A percentile compares a stretch with the other conserved stretches of the same genome.
Evolutionary conservation across 2,113 vertebrate genomes (phyloP).

Genomic region (Sciurus niger): DNA sequence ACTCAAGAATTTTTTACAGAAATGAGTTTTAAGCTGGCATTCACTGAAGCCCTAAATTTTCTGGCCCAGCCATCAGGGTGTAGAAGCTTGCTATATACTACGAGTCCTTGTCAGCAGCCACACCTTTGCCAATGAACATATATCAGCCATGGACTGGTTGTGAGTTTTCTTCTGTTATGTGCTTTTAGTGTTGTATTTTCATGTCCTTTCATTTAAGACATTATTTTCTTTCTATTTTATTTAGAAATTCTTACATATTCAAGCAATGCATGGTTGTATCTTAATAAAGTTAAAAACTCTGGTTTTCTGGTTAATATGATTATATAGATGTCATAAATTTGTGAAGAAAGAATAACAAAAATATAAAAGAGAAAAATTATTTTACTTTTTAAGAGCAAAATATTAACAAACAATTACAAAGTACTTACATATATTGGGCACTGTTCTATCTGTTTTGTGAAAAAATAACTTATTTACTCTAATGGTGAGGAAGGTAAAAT

Average conservation of each 20-base stretch:
- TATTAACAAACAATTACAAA: conserved; percentile 18
- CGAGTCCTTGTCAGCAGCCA: neutral
- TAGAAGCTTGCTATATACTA: neutral
- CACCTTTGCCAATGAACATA: conserved; percentile 28
- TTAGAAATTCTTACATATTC: neutral
- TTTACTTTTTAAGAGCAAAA: neutral
- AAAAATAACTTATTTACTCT: neutral
- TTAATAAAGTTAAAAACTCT: neutral
- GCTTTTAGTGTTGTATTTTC: neutral
- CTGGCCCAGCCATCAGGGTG: neutral
- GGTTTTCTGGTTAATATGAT: neutral
- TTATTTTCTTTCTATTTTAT: neutral
- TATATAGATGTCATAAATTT: neutral
- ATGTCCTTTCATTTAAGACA: neutral
- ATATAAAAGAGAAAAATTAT: conserved; percentile 13
- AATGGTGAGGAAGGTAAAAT: neutral
- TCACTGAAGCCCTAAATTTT: conserved; percentile 69
- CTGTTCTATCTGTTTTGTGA: neutral
- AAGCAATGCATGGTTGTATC: neutral
- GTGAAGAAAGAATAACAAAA: neutral
- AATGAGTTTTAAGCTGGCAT: conserved; percentile 75
- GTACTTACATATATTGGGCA: neutral
- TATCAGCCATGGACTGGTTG: neutral
- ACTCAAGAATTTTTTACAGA: conserved; percentile 76
- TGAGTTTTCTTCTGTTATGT: conserved; percentile 18